phyloP scores from a whole-genome alignment of 2,113 vertebrate genomes.

The Siphamia tubifer region DNA sequence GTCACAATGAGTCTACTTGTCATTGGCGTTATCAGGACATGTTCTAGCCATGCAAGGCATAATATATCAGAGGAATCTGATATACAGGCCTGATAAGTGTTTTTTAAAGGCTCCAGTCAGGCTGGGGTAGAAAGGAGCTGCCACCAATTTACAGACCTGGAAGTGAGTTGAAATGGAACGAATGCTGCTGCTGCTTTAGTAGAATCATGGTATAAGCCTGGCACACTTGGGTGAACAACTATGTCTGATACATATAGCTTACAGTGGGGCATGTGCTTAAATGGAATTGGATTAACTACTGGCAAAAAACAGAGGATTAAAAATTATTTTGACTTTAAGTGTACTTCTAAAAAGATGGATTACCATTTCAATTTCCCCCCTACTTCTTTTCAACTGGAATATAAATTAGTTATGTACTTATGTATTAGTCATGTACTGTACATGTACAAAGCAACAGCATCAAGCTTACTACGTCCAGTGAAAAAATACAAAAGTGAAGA shows the following conservation, averaged over 20 bases:
- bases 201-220: conserved; percentile 50
- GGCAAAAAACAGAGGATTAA: conserved; percentile 57
- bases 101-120: neutral
- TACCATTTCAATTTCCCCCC: conserved; percentile 41
- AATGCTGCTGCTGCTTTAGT: conserved; percentile 20
- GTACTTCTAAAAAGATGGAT: conserved; percentile 58
- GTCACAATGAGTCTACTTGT: conserved; percentile 25
- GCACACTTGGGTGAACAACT: conserved; percentile 59
- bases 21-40: conserved; percentile 54
- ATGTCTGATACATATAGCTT: conserved; percentile 52
- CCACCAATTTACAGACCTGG: conserved; percentile 38
- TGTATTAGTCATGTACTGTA: conserved; percentile 4
- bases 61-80: conserved; percentile 28
- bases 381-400: conserved; percentile 43
- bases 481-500: neutral
- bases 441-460: neutral
- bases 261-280: conserved; percentile 43
- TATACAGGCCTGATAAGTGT: conserved; percentile 44
- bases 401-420: no score
- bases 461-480: neutral
- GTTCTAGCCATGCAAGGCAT: conserved; percentile 38
- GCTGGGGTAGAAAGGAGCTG: conserved; percentile 7
- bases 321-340: conserved; percentile 59
- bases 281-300: conserved; percentile 68
- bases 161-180: conserved; percentile 37